Base-by-base conservation (phyloP, 2,113 vertebrate genomes). In the Regulus satrapa region DNA sequence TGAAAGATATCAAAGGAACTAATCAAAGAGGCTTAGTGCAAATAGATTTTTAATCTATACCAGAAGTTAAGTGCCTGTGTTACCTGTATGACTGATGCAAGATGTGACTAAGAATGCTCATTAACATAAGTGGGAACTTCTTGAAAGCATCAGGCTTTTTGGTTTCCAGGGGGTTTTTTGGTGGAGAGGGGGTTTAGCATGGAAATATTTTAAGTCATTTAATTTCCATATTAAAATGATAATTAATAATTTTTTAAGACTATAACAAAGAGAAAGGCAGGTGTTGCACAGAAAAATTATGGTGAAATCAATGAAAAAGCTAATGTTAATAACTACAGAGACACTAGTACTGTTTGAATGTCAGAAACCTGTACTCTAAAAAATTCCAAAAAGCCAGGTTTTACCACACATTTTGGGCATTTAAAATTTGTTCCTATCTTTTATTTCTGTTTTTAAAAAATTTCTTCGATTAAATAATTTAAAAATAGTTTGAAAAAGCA, bases 141-240 rank as follows among this genome's bases (percentile, higher is more conserved):
- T 54, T 56, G 48, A 83, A 83, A 80, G 20, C 6, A 58, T 24
- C 8, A 26, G 8, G 12, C 5, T 43, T 29, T 28, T 68, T 10
- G 17, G 14, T 43, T 74, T 31, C 8, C 13, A 38, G 6, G 7
- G 6, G 8, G 61, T 66, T 79, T 14, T 2, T 7, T 40, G 11
- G 4, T 16, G 14, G 4, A n/a, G 2, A 3, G 2, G 1, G 1
- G 0, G 2, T 4, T 34, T 24, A 62, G 10, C 16, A 18, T 5
- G 6, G 15, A 66, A 61, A 64, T 61, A 41, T 43, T 91, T 74
- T 5, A 52, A 64, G 13, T 41, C 5, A 45, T n/a, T 83, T 23
- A 16, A 69, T 8, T 61, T 26, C 2, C 3, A 55, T 32, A 41
- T 56, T 77, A 77, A 59, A 51, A 43, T 7, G 14, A 58, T 41